These are phyloP conservation scores for roundworm (Caenorhabditis elegans) DNA, from an alignment of 1,140 invertebrate species.

Conservation along the genomic window WBcel235 BX284604.4:9350001-9350500, in stretches of 20 bases:
- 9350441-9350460: too few species aligned
- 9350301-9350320: too few species aligned
- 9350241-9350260: too few species aligned
- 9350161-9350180: not conserved
- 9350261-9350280: too few species aligned
- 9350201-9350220: not conserved
- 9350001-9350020: not conserved
- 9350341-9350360: slow-evolving; percentile 53
- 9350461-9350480: slow-evolving; percentile 51
- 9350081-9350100: slow-evolving; percentile 35
- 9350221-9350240: not conserved
- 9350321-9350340: too few species aligned
- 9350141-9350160: slow-evolving; percentile 7
- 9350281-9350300: too few species aligned
- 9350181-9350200: not conserved
- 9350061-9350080: too few species aligned
- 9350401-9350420: slow-evolving; percentile 45
- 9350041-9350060: too few species aligned
- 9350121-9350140: slow-evolving; percentile 10
- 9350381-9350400: slow-evolving; percentile 37
- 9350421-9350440: slow-evolving; percentile 27
- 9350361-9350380: slow-evolving; percentile 64
- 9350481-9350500: slow-evolving; percentile 59
- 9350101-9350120: slow-evolving; percentile 17
- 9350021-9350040: slow-evolving; percentile 32